A percentile compares a stretch with the other conserved stretches of the same genome.
These are phyloP conservation scores for Leptodirus hochenwartii DNA, from an alignment of 2,888 invertebrate genomes.

Conservation along the genomic window DNA sequence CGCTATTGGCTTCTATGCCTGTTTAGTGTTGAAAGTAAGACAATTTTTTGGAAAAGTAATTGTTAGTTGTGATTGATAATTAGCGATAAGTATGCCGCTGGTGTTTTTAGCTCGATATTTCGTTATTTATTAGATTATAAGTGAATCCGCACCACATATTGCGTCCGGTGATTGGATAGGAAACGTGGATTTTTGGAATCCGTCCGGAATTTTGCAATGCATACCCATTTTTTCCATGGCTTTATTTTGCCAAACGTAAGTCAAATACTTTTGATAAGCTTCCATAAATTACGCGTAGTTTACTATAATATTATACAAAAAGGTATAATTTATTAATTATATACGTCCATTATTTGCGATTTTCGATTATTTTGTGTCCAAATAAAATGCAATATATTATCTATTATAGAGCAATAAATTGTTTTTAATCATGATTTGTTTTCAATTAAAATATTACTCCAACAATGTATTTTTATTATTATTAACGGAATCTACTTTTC, in stretches of 20 bases:
- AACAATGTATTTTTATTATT: no score
- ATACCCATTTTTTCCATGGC: slow-evolving; percentile 95
- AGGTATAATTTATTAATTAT: no score
- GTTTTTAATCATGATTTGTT: no score
- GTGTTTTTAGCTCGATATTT: slow-evolving; percentile 5
- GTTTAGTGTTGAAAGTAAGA: slow-evolving; percentile 68
- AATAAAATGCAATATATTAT: no score
- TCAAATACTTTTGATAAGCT: no score
- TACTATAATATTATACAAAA: no score
- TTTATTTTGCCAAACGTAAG: slow-evolving; percentile 88
- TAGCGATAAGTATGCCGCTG: slow-evolving; percentile 1
- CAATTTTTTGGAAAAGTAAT: background rate
- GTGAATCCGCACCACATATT: slow-evolving; percentile 59
- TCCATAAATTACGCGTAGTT: no score
- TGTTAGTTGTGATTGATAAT: slow-evolving; percentile 1
- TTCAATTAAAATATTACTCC: no score
- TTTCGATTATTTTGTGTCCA: no score
- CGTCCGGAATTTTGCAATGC: slow-evolving; percentile 74
- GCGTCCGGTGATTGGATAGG: slow-evolving; percentile 54
- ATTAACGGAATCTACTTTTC: no score
- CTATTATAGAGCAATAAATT: no score
- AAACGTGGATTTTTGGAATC: slow-evolving; percentile 61
- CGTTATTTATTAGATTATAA: slow-evolving; percentile 41
- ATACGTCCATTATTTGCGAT: no score
- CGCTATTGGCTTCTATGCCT: slow-evolving; percentile 81